These are phyloP conservation scores for Picus viridis DNA, from an alignment of 2,797 vertebrate species.

Conservation along the genomic window DNA sequence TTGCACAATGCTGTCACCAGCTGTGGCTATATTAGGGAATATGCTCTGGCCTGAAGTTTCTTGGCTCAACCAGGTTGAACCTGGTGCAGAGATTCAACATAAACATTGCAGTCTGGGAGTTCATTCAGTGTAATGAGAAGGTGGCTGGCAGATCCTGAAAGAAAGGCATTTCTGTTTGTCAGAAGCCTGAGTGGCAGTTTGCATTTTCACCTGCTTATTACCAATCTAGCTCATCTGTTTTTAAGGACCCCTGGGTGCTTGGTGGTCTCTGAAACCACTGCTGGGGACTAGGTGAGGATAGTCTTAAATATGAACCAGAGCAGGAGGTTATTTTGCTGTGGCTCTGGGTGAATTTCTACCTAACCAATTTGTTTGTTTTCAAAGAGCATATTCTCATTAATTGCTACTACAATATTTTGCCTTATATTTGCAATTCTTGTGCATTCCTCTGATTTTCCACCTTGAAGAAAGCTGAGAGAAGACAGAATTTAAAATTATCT, in stretches of 20 bases:
- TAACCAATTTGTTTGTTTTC: neutral
- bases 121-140: neutral
- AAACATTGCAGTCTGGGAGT: rapidly evolving
- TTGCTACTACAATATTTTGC: neutral
- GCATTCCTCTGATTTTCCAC: neutral
- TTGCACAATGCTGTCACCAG: neutral
- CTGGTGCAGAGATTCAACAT: neutral
- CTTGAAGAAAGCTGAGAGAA: neutral
- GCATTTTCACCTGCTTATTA: neutral
- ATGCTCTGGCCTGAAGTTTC: neutral
- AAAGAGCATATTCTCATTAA: neutral
- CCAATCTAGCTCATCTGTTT: neutral
- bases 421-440: neutral
- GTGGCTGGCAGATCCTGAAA: neutral
- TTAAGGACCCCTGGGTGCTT: neutral
- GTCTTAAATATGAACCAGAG: neutral
- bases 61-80: neutral
- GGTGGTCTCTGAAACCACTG: neutral
- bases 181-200: neutral
- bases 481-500: neutral
- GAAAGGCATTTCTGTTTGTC: neutral
- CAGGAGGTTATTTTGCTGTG: neutral
- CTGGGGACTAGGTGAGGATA: neutral
- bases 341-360: neutral
- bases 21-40: neutral